A percentile compares a stretch with the other conserved stretches of the same genome.
phyloP scores from a whole-genome alignment of 2,888 invertebrate genomes.

The Onchidella celtica region DNA sequence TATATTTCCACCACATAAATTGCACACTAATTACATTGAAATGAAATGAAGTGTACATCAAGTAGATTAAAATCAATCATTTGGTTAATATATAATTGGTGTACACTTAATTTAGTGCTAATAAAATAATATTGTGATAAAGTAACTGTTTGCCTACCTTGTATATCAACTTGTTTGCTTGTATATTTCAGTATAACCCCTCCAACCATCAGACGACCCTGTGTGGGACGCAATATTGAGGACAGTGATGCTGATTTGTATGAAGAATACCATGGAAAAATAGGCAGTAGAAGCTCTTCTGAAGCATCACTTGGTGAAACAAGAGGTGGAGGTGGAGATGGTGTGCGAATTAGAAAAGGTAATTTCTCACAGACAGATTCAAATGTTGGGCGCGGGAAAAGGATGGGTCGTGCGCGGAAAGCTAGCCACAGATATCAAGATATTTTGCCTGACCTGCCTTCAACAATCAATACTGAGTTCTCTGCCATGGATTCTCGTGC shows the following conservation, averaged over 20 bases:
- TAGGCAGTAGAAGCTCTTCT: conserved; percentile 52
- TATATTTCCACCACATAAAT: too few relatives aligned
- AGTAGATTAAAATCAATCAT: too few relatives aligned
- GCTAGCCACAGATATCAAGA: conserved; percentile 36
- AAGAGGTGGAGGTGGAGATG: conserved; percentile 35
- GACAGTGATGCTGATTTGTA: conserved; percentile 77
- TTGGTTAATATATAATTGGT: too few relatives aligned
- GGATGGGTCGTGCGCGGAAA: conserved; percentile 9
- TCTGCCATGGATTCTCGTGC: conserved; percentile 43
- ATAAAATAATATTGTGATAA: too few relatives aligned
- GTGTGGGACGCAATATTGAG: conserved; percentile 72
- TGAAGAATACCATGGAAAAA: conserved; percentile 73
- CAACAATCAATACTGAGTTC: conserved; percentile 76
- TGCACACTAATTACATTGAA: too few relatives aligned
- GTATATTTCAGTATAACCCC: conserved; percentile 68
- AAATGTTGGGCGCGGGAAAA: conserved; percentile 12
- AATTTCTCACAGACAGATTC: conserved; percentile 11
- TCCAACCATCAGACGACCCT: conserved; percentile 66
- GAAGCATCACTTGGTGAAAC: conserved; percentile 28
- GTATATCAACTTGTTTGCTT: conserved; percentile 5
- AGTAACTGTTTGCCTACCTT: too few relatives aligned
- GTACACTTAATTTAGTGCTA: too few relatives aligned
- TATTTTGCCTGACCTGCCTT: conserved; percentile 69
- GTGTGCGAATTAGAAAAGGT: conserved; percentile 43
- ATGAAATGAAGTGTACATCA: too few relatives aligned